Percentiles rank a stretch among this genome's conserved stretches.
These are phyloP conservation scores for Ormyrus pomaceus DNA, from an alignment of 2,888 invertebrate species.

Conservation along the genomic window DNA sequence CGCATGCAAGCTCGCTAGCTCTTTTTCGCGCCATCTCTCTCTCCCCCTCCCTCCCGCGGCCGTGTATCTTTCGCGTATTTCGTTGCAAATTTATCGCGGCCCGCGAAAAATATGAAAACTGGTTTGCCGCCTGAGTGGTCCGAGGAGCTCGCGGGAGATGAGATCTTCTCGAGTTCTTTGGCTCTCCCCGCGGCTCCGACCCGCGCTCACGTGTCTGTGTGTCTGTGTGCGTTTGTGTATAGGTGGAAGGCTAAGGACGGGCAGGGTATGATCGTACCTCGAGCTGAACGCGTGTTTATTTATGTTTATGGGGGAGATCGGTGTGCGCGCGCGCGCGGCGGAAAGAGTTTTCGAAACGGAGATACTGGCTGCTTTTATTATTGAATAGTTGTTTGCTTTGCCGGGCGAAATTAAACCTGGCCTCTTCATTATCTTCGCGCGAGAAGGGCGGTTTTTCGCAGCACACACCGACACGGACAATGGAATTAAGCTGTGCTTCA, in stretches of 20 bases:
- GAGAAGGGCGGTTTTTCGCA: no score
- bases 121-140: conserved; percentile 63
- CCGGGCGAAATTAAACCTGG: background rate
- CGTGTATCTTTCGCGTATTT: conserved; percentile 60
- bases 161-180: conserved; percentile 59
- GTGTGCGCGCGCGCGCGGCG: background rate
- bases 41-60: background rate
- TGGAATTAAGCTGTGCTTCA: no score
- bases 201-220: background rate
- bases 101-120: conserved; percentile 68
- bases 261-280: no score
- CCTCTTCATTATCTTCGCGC: background rate
- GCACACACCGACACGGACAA: no score
- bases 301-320: conserved; percentile 29
- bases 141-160: conserved; percentile 56
- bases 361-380: no score
- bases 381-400: conserved; percentile 16
- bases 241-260: no score
- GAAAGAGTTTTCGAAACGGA: conserved; percentile 14
- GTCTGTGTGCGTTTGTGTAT: background rate
- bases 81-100: conserved; percentile 67
- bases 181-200: conserved; percentile 13
- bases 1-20: conserved; percentile 1
- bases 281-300: conserved; percentile 17
- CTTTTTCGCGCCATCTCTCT: conserved; percentile 52